Evolutionary conservation across 2,888 invertebrate genomes (phyloP), one percentile per base, ranked within the genome.

Genomic region (Xanthia togata): DNA sequence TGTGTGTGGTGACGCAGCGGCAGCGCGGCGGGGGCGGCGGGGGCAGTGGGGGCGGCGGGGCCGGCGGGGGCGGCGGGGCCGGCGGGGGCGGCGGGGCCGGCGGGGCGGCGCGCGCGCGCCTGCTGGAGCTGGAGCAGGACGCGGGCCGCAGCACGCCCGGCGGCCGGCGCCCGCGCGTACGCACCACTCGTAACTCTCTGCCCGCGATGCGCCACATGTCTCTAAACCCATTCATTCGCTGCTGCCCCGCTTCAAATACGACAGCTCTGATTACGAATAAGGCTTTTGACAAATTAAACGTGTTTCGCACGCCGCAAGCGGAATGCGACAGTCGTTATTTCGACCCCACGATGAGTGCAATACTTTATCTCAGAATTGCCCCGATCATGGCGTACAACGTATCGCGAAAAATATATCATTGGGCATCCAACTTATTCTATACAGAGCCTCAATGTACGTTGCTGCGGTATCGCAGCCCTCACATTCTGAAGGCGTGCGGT

Each of bases 141-240:
- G 94, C 94, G 89, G 97, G 96, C 86, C 95, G 96, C 93, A 96
- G 96, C 94, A 96, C 96, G 92, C 96, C 97, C 81, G 95, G 95
- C 91, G 94, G 93, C 83, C 91, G 93, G 74, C 92, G 92, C 79
- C 93, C 92, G 85, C 92, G 90, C 80, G 92, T 92, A 92, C 91
- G 90, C 86, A 79, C 47, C 31, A 71, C 84, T 67, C 73, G 79
- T 73, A 70, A 85, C 79, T 70, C 74, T 57, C 70, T 67, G 70
- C 73, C 76, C 59, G 44, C 73, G 63, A 60, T 71, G 11, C 65
- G 41, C 63, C 17, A 59, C 67, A 47, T 70, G 44, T 50, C 53
- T 69, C 31, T 35, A 23, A 53, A 35, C 53, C 68, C 80, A 78
- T 77, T 67, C 53, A 68, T 72, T 44, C 67, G 50, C 64, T 41